These are phyloP conservation scores for Lithophane leautieri DNA, from an alignment of 2,888 invertebrate species.

Conservation along the genomic window DNA sequence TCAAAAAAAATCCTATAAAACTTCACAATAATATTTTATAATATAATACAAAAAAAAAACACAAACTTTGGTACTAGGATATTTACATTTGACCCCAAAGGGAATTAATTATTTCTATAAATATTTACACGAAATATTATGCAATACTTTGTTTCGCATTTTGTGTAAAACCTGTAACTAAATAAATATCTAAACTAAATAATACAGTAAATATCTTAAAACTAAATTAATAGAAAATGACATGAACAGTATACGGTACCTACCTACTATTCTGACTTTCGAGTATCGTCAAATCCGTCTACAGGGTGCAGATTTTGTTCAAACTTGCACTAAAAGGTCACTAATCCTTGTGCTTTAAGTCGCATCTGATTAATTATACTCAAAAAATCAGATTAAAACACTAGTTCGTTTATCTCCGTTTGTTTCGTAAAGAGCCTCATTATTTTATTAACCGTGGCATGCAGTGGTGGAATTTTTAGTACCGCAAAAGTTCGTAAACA, in stretches of 20 bases:
- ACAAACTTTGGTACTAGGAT: conserved; percentile 79
- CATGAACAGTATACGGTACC: neutral
- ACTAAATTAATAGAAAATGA: neutral
- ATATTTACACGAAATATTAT: conserved; percentile 72
- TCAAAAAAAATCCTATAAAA: conserved; percentile 64
- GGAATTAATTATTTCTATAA: conserved; percentile 46
- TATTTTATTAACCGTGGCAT: neutral
- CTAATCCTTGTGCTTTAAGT: neutral
- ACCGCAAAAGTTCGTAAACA: neutral
- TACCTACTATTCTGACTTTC: neutral
- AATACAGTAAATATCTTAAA: conserved; percentile 13
- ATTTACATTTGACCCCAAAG: conserved; percentile 71
- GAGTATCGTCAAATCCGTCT: neutral
- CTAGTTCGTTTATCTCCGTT: neutral
- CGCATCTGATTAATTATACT: neutral
- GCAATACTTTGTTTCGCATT: conserved; percentile 74
- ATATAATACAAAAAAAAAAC: conserved; percentile 64
- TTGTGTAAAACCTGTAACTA: conserved; percentile 56
- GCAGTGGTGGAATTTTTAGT: neutral
- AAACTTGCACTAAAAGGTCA: neutral
- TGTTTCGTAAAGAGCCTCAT: neutral
- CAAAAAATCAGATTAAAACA: neutral
- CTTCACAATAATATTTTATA: conserved; percentile 69
- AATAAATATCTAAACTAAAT: conserved; percentile 61
- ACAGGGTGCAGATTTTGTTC: neutral